Conservation (phyloP, 2,888 invertebrate genomes). For the Zaprionus bogoriensis region DNA sequence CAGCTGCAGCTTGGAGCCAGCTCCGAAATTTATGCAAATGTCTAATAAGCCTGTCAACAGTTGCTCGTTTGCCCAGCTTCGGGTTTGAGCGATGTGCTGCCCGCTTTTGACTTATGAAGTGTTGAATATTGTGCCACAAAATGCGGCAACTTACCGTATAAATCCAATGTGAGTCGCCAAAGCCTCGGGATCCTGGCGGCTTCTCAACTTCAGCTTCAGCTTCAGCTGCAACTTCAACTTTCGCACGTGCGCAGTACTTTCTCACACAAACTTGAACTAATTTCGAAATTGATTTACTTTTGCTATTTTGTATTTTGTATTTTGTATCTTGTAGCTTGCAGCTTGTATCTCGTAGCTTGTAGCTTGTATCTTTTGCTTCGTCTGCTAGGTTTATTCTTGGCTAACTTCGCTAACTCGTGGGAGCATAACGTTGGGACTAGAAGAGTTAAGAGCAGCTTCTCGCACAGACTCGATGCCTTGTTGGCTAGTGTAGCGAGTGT, state of each 20-base stretch:
- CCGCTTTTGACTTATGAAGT: slow-evolving; percentile 45
- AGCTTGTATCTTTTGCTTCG: slow-evolving; percentile 13
- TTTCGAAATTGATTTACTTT: slow-evolving; percentile 21
- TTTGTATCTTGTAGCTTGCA: slow-evolving; percentile 10
- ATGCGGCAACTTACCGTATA: slow-evolving; percentile 48
- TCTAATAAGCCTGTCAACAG: slow-evolving; percentile 80
- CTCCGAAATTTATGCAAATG: slow-evolving; percentile 73
- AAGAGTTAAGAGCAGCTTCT: slow-evolving; percentile 50
- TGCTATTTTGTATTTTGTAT: slow-evolving; percentile 17
- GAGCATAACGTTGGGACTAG: slow-evolving; percentile 73
- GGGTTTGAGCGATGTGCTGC: slow-evolving; percentile 34
- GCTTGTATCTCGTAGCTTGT: slow-evolving; percentile 11
- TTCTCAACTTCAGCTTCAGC: too few species aligned
- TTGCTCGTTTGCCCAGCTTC: slow-evolving; percentile 5
- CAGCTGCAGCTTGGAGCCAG: slow-evolving; percentile 8
- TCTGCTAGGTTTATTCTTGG: slow-evolving; percentile 30
- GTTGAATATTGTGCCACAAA: slow-evolving; percentile 52
- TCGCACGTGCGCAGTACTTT: slow-evolving; percentile 62
- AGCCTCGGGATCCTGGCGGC: slow-evolving; percentile 51
- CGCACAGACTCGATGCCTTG: slow-evolving; percentile 6
- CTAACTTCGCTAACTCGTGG: slow-evolving; percentile 44
- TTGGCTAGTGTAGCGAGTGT: slow-evolving; percentile 32
- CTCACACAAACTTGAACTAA: slow-evolving; percentile 33
- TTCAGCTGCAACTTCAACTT: slow-evolving; percentile 59
- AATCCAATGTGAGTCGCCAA: slow-evolving; percentile 58